Evolutionary conservation across 1,140 invertebrate genomes (phyloP).

Genomic region (Caerostris darwini): DNA sequence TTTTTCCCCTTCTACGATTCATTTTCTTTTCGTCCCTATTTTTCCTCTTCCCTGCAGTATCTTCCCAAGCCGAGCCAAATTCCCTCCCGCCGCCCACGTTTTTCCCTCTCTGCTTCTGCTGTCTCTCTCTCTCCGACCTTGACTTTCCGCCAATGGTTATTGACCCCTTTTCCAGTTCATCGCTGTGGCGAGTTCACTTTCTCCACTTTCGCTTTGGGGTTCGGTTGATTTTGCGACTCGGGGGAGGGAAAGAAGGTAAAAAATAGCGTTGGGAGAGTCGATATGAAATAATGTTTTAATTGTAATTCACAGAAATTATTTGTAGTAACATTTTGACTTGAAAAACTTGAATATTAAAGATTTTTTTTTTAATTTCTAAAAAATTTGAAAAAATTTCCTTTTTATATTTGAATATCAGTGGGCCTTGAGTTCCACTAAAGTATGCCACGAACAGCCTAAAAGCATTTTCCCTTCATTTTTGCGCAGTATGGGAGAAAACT

Average conservation of each 20-base stretch:
- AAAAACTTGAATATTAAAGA: too few relatives aligned
- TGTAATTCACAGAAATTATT: too few relatives aligned
- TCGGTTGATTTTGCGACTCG: background rate
- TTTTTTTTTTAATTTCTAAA: too few relatives aligned
- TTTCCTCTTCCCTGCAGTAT: background rate
- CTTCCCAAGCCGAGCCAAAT: background rate
- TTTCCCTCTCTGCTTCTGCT: background rate
- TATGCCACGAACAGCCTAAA: too few relatives aligned
- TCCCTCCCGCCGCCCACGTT: background rate
- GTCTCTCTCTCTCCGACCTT: constrained; percentile 20
- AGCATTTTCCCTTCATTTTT: too few relatives aligned
- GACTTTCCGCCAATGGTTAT: constrained; percentile 33
- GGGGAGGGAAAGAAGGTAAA: background rate
- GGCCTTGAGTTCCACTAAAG: too few relatives aligned
- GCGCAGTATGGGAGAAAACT: too few relatives aligned
- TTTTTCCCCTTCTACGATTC: background rate
- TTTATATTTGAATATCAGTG: too few relatives aligned
- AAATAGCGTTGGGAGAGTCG: too few relatives aligned
- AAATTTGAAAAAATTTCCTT: too few relatives aligned
- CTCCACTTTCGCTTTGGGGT: constrained; percentile 10
- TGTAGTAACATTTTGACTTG: too few relatives aligned
- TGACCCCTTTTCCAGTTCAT: constrained; percentile 39
- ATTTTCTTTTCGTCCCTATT: background rate
- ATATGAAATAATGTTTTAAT: too few relatives aligned
- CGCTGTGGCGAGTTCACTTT: background rate